These are phyloP conservation scores for Mesopsocus fuscifrons DNA, from an alignment of 2,888 invertebrate genomes.

Conservation along the genomic window DNA sequence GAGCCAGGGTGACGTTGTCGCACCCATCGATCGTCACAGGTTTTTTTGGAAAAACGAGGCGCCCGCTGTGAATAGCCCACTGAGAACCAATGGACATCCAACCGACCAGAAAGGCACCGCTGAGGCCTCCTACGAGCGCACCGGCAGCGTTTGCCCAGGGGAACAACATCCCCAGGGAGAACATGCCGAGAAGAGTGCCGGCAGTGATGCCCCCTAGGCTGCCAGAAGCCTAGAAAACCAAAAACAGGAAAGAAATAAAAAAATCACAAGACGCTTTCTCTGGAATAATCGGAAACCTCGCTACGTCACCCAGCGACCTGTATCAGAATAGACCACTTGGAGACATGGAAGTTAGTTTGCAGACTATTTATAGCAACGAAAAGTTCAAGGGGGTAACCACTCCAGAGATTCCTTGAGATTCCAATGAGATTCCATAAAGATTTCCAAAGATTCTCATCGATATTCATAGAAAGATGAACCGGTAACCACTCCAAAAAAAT, in stretches of 20 bases:
- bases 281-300: not conserved
- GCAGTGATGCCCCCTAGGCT: constrained; percentile 19
- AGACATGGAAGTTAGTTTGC: no score
- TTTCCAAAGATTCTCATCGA: no score
- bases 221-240: constrained; percentile 17
- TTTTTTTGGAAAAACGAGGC: constrained; percentile 18
- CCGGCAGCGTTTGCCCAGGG: constrained; percentile 21
- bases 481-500: no score
- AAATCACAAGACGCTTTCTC: not conserved
- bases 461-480: no score
- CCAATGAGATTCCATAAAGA: no score
- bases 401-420: no score
- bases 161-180: constrained; percentile 20
- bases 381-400: no score
- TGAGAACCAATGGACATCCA: constrained; percentile 20
- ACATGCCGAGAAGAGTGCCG: constrained; percentile 19
- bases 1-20: constrained; percentile 3
- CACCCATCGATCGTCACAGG: constrained; percentile 18
- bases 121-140: constrained; percentile 18
- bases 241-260: constrained; percentile 2
- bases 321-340: no score
- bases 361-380: no score
- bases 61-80: constrained; percentile 17
- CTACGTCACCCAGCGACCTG: not conserved
- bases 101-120: constrained; percentile 16